Conservation (phyloP, 2,797 vertebrate genomes). For the Tragelaphus eurycerus region DNA sequence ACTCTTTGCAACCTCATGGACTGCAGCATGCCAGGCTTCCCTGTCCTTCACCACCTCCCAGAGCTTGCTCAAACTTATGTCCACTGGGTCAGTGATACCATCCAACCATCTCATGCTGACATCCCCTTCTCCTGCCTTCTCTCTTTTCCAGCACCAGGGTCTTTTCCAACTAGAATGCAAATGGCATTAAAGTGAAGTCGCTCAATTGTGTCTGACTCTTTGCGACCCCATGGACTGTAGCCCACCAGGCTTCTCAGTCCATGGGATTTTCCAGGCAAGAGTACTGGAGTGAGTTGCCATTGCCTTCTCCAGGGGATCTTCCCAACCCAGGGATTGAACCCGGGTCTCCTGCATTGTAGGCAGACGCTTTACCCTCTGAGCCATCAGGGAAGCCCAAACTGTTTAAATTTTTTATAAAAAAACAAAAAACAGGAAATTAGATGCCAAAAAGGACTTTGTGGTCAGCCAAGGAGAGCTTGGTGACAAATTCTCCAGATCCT, state of each 20-base stretch:
- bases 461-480: slow-evolving; percentile 93
- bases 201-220: too few species aligned
- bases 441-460: slow-evolving; percentile 91
- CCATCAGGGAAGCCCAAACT: too few species aligned
- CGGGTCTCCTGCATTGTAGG: too few species aligned
- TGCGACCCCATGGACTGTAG: too few species aligned
- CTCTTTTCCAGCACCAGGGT: neutral
- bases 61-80: neutral
- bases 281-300: too few species aligned
- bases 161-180: neutral
- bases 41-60: neutral
- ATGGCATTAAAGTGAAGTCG: neutral
- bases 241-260: too few species aligned
- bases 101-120: neutral
- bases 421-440: slow-evolving; percentile 59
- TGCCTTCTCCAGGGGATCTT: too few species aligned
- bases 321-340: too few species aligned
- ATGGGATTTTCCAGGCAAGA: too few species aligned
- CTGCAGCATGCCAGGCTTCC: neutral
- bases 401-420: too few species aligned
- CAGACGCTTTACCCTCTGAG: too few species aligned
- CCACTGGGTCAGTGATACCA: too few species aligned
- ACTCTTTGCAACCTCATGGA: neutral
- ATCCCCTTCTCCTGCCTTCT: neutral
- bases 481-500: slow-evolving; percentile 86